Base-by-base conservation (phyloP, 2,113 vertebrate genomes). In the Megaceryle maxima region DNA sequence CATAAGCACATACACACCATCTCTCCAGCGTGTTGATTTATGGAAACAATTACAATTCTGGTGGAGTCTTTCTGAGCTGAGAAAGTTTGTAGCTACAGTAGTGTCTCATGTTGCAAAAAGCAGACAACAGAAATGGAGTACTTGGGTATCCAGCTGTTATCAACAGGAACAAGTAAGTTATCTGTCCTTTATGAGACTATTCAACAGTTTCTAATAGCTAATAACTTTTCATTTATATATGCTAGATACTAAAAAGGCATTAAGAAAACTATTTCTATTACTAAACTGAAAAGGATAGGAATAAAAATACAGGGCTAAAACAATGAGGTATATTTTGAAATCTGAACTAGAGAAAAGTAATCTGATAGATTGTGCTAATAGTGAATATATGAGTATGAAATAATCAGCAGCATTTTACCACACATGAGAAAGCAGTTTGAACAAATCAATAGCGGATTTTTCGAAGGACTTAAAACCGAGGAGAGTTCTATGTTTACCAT, bases 101-200 rank as follows among this genome's bases (percentile, higher is more conserved):
- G 95, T 92, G 96, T 97, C 98, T 98, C 98, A 98, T 98, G 97
- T 96, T 98, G 98, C 97, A 97, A 97, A 97, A 97, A 97, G 97
- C 97, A 98, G 98, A 95, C 96, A 97, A 97, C 97, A 98, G 98
- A 98, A 98, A 98, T 98, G 98, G 97, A 98, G 97, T 97, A 96
- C 97, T 97, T 96, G 95, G 96, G 88, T 96, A 95, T 97, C 97
- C 98, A 98, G 97, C 98, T 98, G 97, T 98, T 98, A 98, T 98
- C 98, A 97, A 97, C 97, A 97, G 96, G 93, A 98, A 98, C 97
- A 98, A 98, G 99, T 99, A 99, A 99, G 99, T 99, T 95, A 97
- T 97, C 96, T 96, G 94, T 97, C 80, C 97, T 98, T 98, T 97
- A 93, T 77, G 91, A 94, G 75, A 95, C 94, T 43, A 67, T 92